Base-by-base conservation (phyloP, 2,888 invertebrate genomes). In the Hyposoter didymator region DNA sequence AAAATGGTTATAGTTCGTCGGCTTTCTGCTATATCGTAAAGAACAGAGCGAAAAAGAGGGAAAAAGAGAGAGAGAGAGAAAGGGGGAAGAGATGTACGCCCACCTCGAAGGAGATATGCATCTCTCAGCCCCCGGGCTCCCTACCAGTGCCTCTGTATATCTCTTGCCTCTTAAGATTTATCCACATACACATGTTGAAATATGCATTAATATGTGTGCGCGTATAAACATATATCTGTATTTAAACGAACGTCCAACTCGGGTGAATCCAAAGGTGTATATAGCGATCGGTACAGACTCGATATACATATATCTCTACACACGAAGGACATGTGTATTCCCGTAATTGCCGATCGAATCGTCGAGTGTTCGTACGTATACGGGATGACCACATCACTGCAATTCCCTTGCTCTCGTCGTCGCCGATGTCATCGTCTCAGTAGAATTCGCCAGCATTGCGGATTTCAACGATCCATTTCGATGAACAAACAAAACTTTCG, bases 61-160 rank as follows among this genome's bases (percentile, higher is more conserved):
- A 35, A 72, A 45, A 52, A 70, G 76, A 59, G 12, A 49, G 35
- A 35, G 76, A 45, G 84, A 79, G 70, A 47, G 67, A 75, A 66
- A 74, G 75, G 43, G 70, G 28, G 83, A 81, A 52, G 47, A 82
- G 84, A 82, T 76, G 72, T 64, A 88, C 88, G 88, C 88, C 88
- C 87, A 88, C 88, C 79, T 66, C 75, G 79, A 69, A 64, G 82
- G 28, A 87, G 87, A 88, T 88, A 88, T 86, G 79, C 86, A 88
- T 88, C 88, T 82, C 39, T 73, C 76, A 79, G 87, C 80, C 80
- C 80, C 72, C 78, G 75, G 87, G 88, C 85, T 87, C 86, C 87
- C 84, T 86, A 82, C 87, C 85, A 82, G 80, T 88, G 88, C 88
- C 88, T 79, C 88, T 82, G 88, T 88, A 82, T 81, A 84, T 86